Percentiles rank a stretch among this genome's conserved stretches.
phyloP scores from a whole-genome alignment of 2,797 vertebrate genomes.

The Notolepis coatsorum region DNA sequence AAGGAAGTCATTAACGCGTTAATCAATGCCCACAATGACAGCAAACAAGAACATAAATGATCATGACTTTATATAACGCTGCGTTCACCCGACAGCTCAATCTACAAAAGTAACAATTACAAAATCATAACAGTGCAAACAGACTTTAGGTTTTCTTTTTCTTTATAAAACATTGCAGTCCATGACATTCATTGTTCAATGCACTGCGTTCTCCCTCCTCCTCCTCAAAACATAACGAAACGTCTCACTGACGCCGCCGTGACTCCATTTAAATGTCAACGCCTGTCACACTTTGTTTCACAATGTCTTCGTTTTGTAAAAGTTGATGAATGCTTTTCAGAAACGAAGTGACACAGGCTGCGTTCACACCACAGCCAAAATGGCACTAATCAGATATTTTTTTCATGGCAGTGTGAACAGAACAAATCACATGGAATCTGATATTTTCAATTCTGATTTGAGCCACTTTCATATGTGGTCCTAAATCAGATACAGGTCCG shows the following conservation, averaged over 20 bases:
- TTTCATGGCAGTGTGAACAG: too few relatives aligned
- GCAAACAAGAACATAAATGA: conserved; percentile 29
- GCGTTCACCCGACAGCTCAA: conserved; percentile 32
- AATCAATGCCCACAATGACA: too few relatives aligned
- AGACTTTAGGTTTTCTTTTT: conserved; percentile 46
- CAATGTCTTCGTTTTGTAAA: conserved; percentile 23
- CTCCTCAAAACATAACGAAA: conserved; percentile 18
- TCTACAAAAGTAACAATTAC: conserved; percentile 48
- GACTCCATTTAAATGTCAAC: conserved; percentile 14
- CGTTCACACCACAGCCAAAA: too few relatives aligned
- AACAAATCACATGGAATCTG: too few relatives aligned
- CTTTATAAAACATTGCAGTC: conserved; percentile 63
- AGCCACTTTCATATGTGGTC: too few relatives aligned
- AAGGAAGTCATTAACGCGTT: conserved; percentile 50
- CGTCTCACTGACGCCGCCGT: not conserved
- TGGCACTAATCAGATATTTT: too few relatives aligned
- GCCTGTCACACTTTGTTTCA: conserved; percentile 3
- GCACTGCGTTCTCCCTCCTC: conserved; percentile 26
- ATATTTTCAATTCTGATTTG: too few relatives aligned
- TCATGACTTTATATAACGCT: conserved; percentile 39
- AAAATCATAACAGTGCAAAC: conserved; percentile 60
- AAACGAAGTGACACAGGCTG: conserved; percentile 23
- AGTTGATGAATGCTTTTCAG: conserved; percentile 27
- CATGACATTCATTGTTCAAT: conserved; percentile 60
- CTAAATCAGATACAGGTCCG: too few relatives aligned